Base-by-base conservation (phyloP, 1,140 invertebrate species). In the Venturia canescens region DNA sequence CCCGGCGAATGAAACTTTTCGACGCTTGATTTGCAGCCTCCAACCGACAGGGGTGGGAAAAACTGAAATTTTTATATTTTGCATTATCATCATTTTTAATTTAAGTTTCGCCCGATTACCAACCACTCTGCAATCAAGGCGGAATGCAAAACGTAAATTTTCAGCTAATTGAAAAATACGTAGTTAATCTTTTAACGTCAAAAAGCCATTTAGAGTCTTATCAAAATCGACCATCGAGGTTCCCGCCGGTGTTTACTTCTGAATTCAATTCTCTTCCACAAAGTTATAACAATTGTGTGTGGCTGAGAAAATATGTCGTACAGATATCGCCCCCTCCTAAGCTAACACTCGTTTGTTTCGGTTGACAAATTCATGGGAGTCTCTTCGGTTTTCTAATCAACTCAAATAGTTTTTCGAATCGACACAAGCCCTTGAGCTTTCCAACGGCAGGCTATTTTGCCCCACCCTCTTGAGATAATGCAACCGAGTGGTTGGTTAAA, bases 1-100 rank as follows among this genome's bases (percentile, higher is more conserved):
- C 15, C 15, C 48, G 23, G 23, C 34, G n/a, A 77, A 77, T 44
- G 23, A 34, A 77, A 34, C 31, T 63, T 77, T 66, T 77, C 34
- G 29, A 18, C 18, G 18, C 11, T 77, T 66, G 23, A 77, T 77
- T 66, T 77, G 50, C 29, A 38, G 29, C 60, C 27, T 2, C 18
- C 16, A 53, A 26, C 1, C 18, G 1, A 57, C 16, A 48, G 70
- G 29, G 72, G 16, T 15, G 6, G 53, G n/a, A 27, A 18, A 34
- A 31, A 7, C 60, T 34, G 2, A 50, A 76, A 31, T 76, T 76
- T 76, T 60, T 60, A 60, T 34, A 34, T 53, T 23, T 23, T 63
- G 5, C 13, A 13, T 44, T 44, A 44, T 44, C 13, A 9, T 1
- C 13, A 44, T 44, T 13, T 1, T 57, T 57, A n/a, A n/a, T 21